Percentiles rank a stretch among this genome's conserved stretches.
phyloP scores from a whole-genome alignment of 2,888 invertebrate species.

The Dynastes tityus region DNA sequence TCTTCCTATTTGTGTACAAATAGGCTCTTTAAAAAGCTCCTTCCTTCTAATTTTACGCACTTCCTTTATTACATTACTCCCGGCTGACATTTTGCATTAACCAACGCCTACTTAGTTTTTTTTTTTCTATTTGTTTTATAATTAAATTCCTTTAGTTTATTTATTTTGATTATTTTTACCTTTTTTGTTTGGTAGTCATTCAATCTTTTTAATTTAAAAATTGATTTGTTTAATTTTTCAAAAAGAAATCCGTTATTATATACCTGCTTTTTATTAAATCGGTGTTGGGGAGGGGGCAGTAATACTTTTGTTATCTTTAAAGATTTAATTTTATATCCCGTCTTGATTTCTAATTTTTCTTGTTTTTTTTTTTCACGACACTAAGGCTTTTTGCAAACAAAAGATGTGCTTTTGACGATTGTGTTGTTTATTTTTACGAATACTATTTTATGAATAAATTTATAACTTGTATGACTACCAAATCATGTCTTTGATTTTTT shows the following conservation, averaged over 20 bases:
- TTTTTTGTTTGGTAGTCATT: slow-evolving; percentile 38
- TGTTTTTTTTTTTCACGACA: not conserved
- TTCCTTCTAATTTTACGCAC: slow-evolving; percentile 31
- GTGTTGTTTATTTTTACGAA: not conserved
- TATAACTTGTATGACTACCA: slow-evolving; percentile 48
- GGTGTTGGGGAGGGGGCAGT: slow-evolving; percentile 44
- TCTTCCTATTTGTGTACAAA: slow-evolving; percentile 22
- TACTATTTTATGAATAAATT: not conserved
- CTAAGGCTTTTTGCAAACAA: slow-evolving; percentile 29
- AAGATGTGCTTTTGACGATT: slow-evolving; percentile 28
- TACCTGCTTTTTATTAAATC: slow-evolving; percentile 36
- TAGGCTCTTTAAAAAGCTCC: not conserved
- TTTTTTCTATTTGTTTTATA: not conserved
- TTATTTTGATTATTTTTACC: slow-evolving; percentile 14
- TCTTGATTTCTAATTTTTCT: not conserved
- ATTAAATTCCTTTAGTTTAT: not conserved
- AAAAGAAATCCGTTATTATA: not conserved
- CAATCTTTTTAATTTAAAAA: slow-evolving; percentile 4
- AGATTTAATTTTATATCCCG: slow-evolving; percentile 2
- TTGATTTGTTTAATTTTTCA: not conserved
- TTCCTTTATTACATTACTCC: slow-evolving; percentile 24
- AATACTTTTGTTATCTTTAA: slow-evolving; percentile 12
- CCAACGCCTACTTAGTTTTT: slow-evolving; percentile 8
- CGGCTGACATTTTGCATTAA: slow-evolving; percentile 31
- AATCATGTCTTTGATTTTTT: slow-evolving; percentile 24